A percentile compares a stretch with the other conserved stretches of the same genome.
Evolutionary conservation across 2,888 invertebrate species (phyloP).

Genomic region (Dendrolimus houi): DNA sequence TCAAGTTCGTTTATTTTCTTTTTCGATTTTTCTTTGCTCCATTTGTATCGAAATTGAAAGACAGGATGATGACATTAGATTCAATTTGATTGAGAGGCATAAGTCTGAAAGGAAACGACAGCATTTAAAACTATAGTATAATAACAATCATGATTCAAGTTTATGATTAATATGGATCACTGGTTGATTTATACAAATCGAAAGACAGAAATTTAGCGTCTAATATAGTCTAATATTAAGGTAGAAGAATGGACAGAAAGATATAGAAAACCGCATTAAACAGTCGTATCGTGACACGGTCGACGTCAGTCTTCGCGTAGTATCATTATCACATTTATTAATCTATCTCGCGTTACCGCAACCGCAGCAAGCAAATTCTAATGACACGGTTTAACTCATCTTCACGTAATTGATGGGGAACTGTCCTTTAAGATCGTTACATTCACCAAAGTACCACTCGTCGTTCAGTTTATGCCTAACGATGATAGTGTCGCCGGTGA

Average conservation of each 20-base stretch:
- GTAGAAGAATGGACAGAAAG: too few species aligned
- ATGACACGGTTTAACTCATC: conserved; percentile 37
- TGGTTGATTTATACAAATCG: too few species aligned
- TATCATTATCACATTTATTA: conserved; percentile 17
- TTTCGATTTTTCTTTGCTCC: too few species aligned
- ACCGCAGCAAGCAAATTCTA: background rate
- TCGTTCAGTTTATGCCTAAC: conserved; percentile 82
- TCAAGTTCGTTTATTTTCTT: too few species aligned
- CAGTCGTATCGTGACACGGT: conserved; percentile 20
- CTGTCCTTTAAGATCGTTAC: conserved; percentile 81
- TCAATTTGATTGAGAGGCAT: too few species aligned
- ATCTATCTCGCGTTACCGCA: conserved; percentile 5
- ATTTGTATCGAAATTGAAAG: too few species aligned
- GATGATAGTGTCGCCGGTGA: conserved; percentile 65
- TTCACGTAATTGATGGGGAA: conserved; percentile 88
- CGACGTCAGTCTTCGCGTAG: conserved; percentile 31
- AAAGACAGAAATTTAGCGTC: too few species aligned
- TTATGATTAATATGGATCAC: too few species aligned
- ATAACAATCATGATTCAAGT: conserved; percentile 6
- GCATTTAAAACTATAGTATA: conserved; percentile 6
- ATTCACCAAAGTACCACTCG: conserved; percentile 88
- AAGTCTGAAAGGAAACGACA: too few species aligned
- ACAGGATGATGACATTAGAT: too few species aligned
- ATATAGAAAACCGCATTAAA: conserved; percentile 6
- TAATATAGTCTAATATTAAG: too few species aligned